A percentile compares a stretch with the other conserved stretches of the same genome.
phyloP scores from a whole-genome alignment of 2,113 vertebrate genomes.

The Choloepus hoffmanni region DNA sequence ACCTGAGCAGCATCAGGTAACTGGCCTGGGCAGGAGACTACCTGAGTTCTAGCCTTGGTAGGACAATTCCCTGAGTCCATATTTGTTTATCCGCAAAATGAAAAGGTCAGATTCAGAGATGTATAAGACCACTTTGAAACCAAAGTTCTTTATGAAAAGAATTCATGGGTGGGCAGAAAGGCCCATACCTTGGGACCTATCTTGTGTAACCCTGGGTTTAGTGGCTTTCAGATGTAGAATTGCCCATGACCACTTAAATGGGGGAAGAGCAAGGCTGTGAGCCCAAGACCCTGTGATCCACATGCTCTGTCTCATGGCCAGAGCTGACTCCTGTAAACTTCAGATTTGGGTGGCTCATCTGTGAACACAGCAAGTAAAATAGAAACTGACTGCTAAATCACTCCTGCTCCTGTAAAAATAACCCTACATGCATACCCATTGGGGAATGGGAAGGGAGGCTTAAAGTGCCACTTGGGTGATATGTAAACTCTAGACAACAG shows the following conservation, averaged over 20 bases:
- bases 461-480: neutral
- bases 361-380: neutral
- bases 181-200: neutral
- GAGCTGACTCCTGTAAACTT: neutral
- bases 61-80: neutral
- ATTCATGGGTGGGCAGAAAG: neutral
- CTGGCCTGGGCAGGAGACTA: neutral
- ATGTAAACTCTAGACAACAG: neutral
- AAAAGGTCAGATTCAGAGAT: neutral
- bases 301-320: neutral
- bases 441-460: neutral
- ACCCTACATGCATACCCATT: neutral
- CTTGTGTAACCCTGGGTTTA: neutral
- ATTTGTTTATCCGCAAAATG: neutral
- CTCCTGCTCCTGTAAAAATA: conserved; percentile 37
- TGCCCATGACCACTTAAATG: neutral
- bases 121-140: neutral
- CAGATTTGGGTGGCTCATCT: neutral
- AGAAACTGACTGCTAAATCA: conserved; percentile 39
- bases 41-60: neutral
- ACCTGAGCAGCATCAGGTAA: neutral
- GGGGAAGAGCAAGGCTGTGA: neutral
- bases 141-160: conserved; percentile 3
- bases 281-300: neutral
- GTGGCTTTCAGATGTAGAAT: neutral